These are phyloP conservation scores for Xenopus borealis DNA, from an alignment of 2,113 vertebrate species.

Conservation along the genomic window DNA sequence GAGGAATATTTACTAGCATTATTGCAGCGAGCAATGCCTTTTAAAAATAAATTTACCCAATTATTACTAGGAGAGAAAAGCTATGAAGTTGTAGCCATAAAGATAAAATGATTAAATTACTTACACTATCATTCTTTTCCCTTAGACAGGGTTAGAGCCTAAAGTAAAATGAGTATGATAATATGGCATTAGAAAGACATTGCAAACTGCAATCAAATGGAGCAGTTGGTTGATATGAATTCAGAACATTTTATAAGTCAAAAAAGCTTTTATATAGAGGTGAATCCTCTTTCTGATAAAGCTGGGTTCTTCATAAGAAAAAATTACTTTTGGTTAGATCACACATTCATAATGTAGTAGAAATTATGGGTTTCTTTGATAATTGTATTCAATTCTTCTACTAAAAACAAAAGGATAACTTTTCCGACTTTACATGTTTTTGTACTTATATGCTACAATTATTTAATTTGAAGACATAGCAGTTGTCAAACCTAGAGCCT, in stretches of 20 bases:
- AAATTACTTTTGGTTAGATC: neutral
- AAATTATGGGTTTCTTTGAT: too few species aligned
- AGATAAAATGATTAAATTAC: constrained; percentile 73
- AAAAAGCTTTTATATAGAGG: constrained; percentile 38
- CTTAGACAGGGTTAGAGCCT: constrained; percentile 68
- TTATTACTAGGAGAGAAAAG: constrained; percentile 69
- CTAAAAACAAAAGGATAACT: too few species aligned
- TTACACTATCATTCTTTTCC: constrained; percentile 61
- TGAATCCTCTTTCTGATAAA: constrained; percentile 9
- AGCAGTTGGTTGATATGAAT: constrained; percentile 59
- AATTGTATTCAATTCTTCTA: too few species aligned
- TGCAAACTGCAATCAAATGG: constrained; percentile 61
- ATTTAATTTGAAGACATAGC: too few species aligned
- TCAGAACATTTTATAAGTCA: constrained; percentile 50
- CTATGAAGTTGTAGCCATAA: constrained; percentile 64
- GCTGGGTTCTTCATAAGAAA: neutral
- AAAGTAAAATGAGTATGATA: constrained; percentile 72
- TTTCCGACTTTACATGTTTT: too few species aligned
- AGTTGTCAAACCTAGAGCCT: too few species aligned
- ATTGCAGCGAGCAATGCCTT: constrained; percentile 70
- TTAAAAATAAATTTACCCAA: constrained; percentile 74
- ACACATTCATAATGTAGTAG: too few species aligned
- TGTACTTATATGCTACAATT: too few species aligned
- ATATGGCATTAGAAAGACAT: constrained; percentile 67
- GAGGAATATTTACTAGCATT: constrained; percentile 80